Evolutionary conservation across 2,113 vertebrate genomes (phyloP), one percentile per base, ranked within the genome.

Genomic region (Muntiacus reevesi): DNA sequence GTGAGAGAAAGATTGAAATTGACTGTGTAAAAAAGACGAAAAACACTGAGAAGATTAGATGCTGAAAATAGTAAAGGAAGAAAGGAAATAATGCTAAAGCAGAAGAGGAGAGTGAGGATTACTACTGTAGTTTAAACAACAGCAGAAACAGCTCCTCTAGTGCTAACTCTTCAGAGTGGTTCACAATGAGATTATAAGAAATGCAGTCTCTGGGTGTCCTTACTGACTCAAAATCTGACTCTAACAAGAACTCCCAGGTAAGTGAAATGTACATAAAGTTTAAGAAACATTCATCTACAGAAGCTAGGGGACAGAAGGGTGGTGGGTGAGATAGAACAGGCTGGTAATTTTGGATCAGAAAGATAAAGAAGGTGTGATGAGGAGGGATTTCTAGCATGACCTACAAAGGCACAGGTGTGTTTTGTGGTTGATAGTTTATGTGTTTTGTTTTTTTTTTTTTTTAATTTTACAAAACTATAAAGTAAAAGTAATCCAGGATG

Each of bases 401-500:
- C 43, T 91, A 47, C 50, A 71, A 87, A 91, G 52, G 59, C 52
- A 33, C 54, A 87, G 40, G 5, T 81, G 10, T 83, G 21, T 71
- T 71, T 79, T 88, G 67, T 94, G 28, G 15, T 27, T 60, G 50
- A 79, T 47, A 54, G 30, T 23, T 54, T 89, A 67, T 91, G 60
- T 90, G 0, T 2, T 2, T 11, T 28, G 0, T n/a, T 17, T 23
- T 36, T 11, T n/a, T 4, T 6, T 71, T 87, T 30, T 50, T 83
- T 83, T 87, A 55, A 55, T 71, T 85, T 43, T 91, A 79, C 11
- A 91, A 54, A 36, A 76, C 13, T 36, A 33, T 74, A 82, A 60
- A 92, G 30, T 81, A 40, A 79, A 91, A 84, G 43, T 88, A 30
- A 62, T 33, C 36, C 91, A 54, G 67, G 78, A 91, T 76, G 11